Evolutionary conservation across 2,888 invertebrate genomes (phyloP).

Genomic region (Hypselothyrea guttata): DNA sequence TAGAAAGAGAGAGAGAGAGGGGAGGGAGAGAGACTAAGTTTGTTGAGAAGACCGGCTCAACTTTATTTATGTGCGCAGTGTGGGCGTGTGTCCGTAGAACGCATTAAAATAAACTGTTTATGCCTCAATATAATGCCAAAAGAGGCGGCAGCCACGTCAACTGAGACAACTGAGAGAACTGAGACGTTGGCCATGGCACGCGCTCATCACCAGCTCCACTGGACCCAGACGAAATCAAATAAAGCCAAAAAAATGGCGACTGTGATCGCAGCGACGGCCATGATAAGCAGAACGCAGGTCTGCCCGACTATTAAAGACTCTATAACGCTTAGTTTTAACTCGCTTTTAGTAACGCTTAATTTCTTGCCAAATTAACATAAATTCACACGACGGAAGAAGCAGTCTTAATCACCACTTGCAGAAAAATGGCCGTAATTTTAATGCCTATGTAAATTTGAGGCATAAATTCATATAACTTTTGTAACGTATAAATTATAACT

Average conservation of each 20-base stretch:
- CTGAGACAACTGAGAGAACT: too few species aligned
- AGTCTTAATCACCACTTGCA: too few species aligned
- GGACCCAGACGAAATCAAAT: slow-evolving; percentile 12
- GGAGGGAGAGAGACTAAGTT: not conserved
- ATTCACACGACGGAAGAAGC: not conserved
- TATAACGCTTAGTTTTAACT: not conserved
- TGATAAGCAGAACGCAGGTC: not conserved
- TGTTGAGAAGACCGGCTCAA: slow-evolving; percentile 3
- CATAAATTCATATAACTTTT: too few species aligned
- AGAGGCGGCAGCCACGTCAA: not conserved
- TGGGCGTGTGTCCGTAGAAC: slow-evolving; percentile 23
- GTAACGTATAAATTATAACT: too few species aligned
- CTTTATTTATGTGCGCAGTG: slow-evolving; percentile 48
- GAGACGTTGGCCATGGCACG: too few species aligned
- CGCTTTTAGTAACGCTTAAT: too few species aligned
- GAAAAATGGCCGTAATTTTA: too few species aligned
- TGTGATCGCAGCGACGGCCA: not conserved
- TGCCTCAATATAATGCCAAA: slow-evolving; percentile 41
- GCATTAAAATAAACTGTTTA: slow-evolving; percentile 59
- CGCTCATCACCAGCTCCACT: slow-evolving; percentile 5
- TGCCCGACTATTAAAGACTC: not conserved
- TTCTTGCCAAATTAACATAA: slow-evolving; percentile 1
- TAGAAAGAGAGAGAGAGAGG: not conserved
- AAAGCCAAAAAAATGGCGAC: slow-evolving; percentile 11
- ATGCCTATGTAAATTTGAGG: too few species aligned